Conservation (phyloP, 2,113 vertebrate genomes). For the Camelus dromedarius region DNA sequence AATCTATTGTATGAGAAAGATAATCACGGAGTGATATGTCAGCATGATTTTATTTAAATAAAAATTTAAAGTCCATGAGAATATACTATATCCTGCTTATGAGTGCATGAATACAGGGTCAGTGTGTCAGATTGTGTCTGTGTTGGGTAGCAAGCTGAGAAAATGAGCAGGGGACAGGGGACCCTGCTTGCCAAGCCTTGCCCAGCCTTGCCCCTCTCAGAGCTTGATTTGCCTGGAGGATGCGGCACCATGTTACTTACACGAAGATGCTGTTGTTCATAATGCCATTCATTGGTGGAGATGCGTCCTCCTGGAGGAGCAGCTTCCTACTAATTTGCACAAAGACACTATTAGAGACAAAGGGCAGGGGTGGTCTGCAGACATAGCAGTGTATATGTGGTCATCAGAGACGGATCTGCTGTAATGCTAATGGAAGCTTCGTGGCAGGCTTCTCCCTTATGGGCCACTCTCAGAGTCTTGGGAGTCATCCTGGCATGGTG, state of each 20-base stretch:
- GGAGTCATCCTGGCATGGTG: not conserved
- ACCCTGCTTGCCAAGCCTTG: not conserved
- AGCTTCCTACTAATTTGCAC: not conserved
- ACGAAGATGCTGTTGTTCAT: not conserved
- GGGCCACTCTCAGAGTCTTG: not conserved
- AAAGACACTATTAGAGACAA: not conserved
- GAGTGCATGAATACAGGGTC: fast-evolving
- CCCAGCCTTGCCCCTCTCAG: not conserved
- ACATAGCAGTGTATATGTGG: fast-evolving
- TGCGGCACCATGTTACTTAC: not conserved
- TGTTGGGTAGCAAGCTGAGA: not conserved
- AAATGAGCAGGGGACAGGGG: not conserved
- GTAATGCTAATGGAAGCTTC: not conserved
- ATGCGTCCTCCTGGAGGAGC: not conserved
- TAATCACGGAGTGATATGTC: not conserved
- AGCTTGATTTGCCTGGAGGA: not conserved
- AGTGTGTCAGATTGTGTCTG: fast-evolving
- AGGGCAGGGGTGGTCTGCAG: fast-evolving
- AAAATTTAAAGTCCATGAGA: not conserved
- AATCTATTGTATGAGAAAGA: not conserved
- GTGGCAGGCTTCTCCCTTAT: not conserved
- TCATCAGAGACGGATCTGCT: not conserved
- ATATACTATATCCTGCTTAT: not conserved
- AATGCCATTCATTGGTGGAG: not conserved
- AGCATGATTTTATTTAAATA: not conserved